phyloP scores from a whole-genome alignment of 2,113 vertebrate species.

The Nymphicus hollandicus region DNA sequence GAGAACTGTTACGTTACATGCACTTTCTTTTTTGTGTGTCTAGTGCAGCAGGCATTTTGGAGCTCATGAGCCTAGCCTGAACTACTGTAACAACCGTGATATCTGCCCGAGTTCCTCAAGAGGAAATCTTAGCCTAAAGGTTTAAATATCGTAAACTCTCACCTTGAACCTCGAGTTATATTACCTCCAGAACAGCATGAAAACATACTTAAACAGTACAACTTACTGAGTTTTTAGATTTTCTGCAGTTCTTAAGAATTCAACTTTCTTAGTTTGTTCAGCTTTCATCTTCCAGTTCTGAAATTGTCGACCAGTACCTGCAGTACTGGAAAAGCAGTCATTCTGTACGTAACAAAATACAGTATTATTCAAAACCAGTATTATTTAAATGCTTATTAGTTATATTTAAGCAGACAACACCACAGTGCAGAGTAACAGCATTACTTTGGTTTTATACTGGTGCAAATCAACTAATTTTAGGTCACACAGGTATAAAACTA shows the following conservation, averaged over 20 bases:
- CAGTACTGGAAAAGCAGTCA: conserved; percentile 48
- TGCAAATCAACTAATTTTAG: background rate
- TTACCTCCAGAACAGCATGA: background rate
- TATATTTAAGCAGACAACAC: background rate
- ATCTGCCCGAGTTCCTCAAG: background rate
- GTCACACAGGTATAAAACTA: background rate
- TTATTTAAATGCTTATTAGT: background rate
- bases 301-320: conserved; percentile 32
- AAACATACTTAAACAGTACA: background rate
- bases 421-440: background rate
- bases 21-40: background rate
- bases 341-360: conserved; percentile 59
- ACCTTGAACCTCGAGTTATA: background rate
- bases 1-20: background rate
- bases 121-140: background rate
- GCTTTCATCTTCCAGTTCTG: conserved; percentile 66
- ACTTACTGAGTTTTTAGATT: conserved; percentile 83
- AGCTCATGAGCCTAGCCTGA: background rate
- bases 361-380: background rate
- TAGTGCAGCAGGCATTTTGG: background rate
- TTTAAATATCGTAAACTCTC: background rate
- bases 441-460: background rate
- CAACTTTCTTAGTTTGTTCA: conserved; percentile 66
- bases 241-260: conserved; percentile 81
- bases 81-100: background rate